A percentile compares a stretch with the other conserved stretches of the same genome.
phyloP scores from a whole-genome alignment of 2,797 vertebrate genomes.

The Macrochelys suwanniensis region DNA sequence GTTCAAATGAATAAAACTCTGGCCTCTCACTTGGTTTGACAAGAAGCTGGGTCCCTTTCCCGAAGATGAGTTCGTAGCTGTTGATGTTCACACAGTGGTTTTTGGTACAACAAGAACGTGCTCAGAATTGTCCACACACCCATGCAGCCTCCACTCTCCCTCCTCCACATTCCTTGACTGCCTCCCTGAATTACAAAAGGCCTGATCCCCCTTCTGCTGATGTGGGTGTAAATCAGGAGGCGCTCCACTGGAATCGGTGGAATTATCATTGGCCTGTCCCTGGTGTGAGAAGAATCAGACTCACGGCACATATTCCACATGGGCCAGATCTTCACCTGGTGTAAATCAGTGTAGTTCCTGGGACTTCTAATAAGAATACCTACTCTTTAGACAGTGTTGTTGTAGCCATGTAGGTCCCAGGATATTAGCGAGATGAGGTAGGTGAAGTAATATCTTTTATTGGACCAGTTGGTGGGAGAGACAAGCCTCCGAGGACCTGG shows the following conservation, averaged over 20 bases:
- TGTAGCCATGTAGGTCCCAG: neutral
- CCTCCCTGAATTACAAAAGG: neutral
- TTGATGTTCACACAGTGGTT: conserved; percentile 57
- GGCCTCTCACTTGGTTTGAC: conserved; percentile 64
- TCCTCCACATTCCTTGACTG: neutral
- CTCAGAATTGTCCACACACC: neutral
- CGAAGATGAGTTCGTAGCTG: conserved; percentile 8
- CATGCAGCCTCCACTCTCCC: neutral
- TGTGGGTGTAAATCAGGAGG: neutral
- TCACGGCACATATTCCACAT: neutral
- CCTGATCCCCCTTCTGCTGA: neutral
- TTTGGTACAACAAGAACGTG: conserved; percentile 39
- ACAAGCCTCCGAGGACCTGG: neutral
- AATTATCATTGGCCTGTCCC: neutral
- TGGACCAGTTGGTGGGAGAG: neutral
- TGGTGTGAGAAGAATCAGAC: neutral
- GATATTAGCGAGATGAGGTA: too few species aligned
- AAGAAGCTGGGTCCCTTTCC: conserved; percentile 58
- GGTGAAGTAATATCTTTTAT: neutral
- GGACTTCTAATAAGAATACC: neutral
- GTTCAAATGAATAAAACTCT: neutral
- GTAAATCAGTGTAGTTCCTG: neutral
- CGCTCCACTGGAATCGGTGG: neutral
- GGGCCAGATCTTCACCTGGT: neutral
- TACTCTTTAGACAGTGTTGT: neutral